phyloP scores from a whole-genome alignment of 1,140 invertebrate genomes.

The Linepithema humile region DNA sequence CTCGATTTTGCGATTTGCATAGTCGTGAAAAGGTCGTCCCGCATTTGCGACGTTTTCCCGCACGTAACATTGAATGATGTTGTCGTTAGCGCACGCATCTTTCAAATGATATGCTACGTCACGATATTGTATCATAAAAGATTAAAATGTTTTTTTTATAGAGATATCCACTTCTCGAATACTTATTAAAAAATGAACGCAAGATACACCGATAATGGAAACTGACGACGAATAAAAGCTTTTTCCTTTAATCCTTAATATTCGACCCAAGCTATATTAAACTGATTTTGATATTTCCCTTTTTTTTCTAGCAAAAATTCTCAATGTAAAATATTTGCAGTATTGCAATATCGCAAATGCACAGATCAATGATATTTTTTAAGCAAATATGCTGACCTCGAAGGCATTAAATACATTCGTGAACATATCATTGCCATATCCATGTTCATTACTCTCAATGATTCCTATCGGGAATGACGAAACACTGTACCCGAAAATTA shows the following conservation, averaged over 20 bases:
- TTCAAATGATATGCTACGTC: not conserved
- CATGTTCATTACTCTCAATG: slow-evolving; percentile 27
- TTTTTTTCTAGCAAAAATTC: not conserved
- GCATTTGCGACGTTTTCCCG: not conserved
- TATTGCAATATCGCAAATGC: slow-evolving; percentile 47
- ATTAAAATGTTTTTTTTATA: not conserved
- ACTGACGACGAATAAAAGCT: not conserved
- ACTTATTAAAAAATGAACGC: not conserved
- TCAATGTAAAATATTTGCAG: slow-evolving; percentile 9
- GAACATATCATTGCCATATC: not conserved
- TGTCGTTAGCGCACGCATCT: not conserved
- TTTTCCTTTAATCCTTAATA: not conserved
- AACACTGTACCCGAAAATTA: slow-evolving; percentile 32
- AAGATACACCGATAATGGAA: not conserved
- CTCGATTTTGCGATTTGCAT: slow-evolving; percentile 25
- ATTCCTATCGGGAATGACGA: slow-evolving; percentile 16
- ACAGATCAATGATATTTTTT: slow-evolving; percentile 25
- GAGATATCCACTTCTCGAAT: not conserved
- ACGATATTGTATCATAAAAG: not conserved
- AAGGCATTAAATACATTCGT: slow-evolving; percentile 6
- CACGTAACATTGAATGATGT: slow-evolving; percentile 5
- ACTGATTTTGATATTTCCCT: not conserved
- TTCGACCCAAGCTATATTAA: not conserved
- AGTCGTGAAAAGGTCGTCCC: slow-evolving; percentile 20
- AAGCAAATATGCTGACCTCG: not conserved